These are phyloP conservation scores for Papilio xuthus DNA, from an alignment of 1,140 invertebrate genomes.

Conservation along the genomic window DNA sequence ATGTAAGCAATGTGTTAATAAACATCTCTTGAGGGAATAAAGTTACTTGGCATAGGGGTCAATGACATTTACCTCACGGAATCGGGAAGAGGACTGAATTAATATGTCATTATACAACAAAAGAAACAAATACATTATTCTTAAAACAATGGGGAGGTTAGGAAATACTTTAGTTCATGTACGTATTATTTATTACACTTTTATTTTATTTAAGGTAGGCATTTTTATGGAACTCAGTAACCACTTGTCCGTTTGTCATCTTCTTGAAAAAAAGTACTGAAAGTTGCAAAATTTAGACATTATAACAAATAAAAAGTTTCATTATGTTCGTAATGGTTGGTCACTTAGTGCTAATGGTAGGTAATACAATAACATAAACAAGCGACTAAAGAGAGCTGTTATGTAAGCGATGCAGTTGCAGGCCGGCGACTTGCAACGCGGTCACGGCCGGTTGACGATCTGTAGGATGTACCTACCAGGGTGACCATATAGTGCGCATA, in stretches of 20 bases:
- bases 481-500: conserved; percentile 7
- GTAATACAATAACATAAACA: conserved; percentile 44
- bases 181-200: no score
- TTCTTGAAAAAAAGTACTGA: no score
- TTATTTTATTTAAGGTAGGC: no score
- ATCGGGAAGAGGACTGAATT: conserved; percentile 33
- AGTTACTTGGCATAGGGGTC: conserved; percentile 11
- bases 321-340: conserved; percentile 25
- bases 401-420: conserved; percentile 45
- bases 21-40: conserved; percentile 36
- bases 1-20: conserved; percentile 34
- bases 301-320: not conserved
- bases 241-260: no score
- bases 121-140: conserved; percentile 31
- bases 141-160: conserved; percentile 26
- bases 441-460: conserved; percentile 65
- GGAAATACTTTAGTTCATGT: conserved; percentile 24
- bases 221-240: no score
- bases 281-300: not conserved
- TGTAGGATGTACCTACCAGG: conserved; percentile 36
- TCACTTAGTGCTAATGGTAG: conserved; percentile 13
- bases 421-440: conserved; percentile 51
- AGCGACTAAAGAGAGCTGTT: conserved; percentile 41
- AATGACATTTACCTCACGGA: conserved; percentile 32
- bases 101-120: conserved; percentile 26